Percentiles rank a stretch among this genome's conserved stretches.
Conservation (phyloP, 35 echinoderm and acorn worm species). For the Stichopus chloronotus region DNA sequence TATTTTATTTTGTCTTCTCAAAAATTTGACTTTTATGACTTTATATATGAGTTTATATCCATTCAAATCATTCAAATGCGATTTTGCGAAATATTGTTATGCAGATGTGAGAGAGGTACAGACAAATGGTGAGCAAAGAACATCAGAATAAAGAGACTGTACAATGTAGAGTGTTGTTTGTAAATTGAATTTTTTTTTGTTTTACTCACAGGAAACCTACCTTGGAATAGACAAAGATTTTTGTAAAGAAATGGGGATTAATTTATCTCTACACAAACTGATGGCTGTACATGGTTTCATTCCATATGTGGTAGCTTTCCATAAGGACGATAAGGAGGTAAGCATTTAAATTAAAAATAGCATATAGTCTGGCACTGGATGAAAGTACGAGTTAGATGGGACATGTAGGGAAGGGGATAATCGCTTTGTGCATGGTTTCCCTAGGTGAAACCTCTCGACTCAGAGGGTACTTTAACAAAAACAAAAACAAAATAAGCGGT, state of each 20-base stretch:
- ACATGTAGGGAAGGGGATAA: neutral
- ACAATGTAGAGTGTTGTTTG: no score
- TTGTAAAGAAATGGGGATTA: constrained; percentile 39
- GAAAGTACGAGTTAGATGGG: neutral
- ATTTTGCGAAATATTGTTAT: no score
- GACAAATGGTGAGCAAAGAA: no score
- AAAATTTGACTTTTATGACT: no score
- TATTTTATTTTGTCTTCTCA: no score
- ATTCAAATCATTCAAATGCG: no score
- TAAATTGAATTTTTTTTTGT: neutral
- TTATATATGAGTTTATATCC: no score
- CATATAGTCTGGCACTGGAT: neutral
- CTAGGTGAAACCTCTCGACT: no score
- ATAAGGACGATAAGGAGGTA: constrained; percentile 56
- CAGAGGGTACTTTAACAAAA: no score
- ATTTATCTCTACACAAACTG: constrained; percentile 21
- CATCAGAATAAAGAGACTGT: no score
- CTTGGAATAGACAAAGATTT: constrained; percentile 52
- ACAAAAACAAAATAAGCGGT: no score
- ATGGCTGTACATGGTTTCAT: constrained; percentile 48
- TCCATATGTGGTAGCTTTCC: constrained; percentile 45
- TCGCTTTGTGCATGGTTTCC: neutral
- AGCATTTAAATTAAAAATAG: neutral
- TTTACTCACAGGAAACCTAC: constrained; percentile 39
- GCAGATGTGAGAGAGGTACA: no score